phyloP scores from a whole-genome alignment of 2,888 invertebrate genomes.

The Napeogenes inachia region DNA sequence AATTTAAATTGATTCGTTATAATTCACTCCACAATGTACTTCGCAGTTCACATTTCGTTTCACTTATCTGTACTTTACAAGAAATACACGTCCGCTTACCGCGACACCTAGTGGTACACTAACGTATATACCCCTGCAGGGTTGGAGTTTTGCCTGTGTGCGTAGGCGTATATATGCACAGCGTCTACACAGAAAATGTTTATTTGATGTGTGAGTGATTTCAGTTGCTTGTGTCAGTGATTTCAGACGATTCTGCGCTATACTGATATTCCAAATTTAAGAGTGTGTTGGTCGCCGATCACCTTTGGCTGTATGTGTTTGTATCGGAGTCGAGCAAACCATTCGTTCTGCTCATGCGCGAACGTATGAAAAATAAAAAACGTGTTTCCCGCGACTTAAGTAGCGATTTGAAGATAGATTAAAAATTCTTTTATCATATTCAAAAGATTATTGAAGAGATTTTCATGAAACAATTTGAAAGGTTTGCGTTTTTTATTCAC shows the following conservation, averaged over 20 bases:
- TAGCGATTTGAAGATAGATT: slow-evolving; percentile 43
- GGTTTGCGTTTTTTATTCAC: background rate
- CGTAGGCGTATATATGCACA: slow-evolving; percentile 40
- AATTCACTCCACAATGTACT: slow-evolving; percentile 24
- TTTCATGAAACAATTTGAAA: background rate
- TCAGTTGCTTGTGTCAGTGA: slow-evolving; percentile 48
- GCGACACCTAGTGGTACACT: slow-evolving; percentile 37
- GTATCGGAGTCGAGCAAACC: slow-evolving; percentile 47
- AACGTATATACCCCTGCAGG: slow-evolving; percentile 58
- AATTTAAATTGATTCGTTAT: slow-evolving; percentile 20
- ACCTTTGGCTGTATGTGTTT: slow-evolving; percentile 49
- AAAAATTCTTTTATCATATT: slow-evolving; percentile 20
- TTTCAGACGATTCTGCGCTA: slow-evolving; percentile 43
- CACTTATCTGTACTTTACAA: slow-evolving; percentile 6
- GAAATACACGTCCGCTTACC: slow-evolving; percentile 19
- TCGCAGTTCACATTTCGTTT: slow-evolving; percentile 20
- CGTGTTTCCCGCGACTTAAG: slow-evolving; percentile 58
- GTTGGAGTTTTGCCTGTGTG: slow-evolving; percentile 51
- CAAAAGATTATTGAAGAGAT: background rate
- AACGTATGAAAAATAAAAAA: slow-evolving; percentile 49
- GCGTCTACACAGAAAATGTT: slow-evolving; percentile 32
- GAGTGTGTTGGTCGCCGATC: slow-evolving; percentile 48
- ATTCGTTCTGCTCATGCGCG: slow-evolving; percentile 49
- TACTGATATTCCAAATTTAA: slow-evolving; percentile 37
- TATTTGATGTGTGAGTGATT: slow-evolving; percentile 47